Base-by-base conservation (phyloP, 2,113 vertebrate genomes). In the Thryonomys swinderianus region DNA sequence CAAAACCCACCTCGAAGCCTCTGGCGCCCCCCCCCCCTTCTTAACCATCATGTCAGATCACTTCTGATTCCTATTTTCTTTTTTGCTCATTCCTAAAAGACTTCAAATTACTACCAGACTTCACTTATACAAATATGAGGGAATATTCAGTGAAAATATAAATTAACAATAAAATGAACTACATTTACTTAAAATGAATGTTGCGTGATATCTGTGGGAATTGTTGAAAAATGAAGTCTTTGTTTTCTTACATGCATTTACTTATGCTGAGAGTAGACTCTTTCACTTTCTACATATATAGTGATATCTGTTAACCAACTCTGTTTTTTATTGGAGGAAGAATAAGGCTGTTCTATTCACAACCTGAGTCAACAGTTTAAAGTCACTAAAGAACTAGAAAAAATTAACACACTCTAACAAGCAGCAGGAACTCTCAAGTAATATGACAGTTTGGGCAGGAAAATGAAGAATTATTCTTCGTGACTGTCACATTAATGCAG, bases 281-380 rank as follows among this genome's bases (percentile, higher is more conserved):
- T 45, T 86, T 66, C 37, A 4, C 18, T 51, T 84, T 78, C 37
- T 86, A 37, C 11, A 20, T 21, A 10, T 42, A 27, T 81, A 78
- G 3, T 9, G 57, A 18, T 37, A 27, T 40, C 55, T 57, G 2
- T 32, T 86, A 95, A 53, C 34, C 42, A 86, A 23, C 73, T 69
- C 18, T 91, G 51, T 42, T 40, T 93, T 81, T 76, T 48, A n/a
- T 8, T 81, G 25, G 61, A 94, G 45, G 14, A 94, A 71, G 67
- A 16, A 73, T 69, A 89, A 16, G 25, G 7, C 32, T 89, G 32
- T 21, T 85, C 1, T 90, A 10, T 45, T 62, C n/a, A 40, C 18
- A 55, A 92, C 48, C 91, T 88, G 32, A 76, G 64, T 88, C 69
- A 91, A 86, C 74, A 93, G 40, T 85, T 94, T 85, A 94, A 95